phyloP scores from a whole-genome alignment of 2,888 invertebrate genomes.

The Caradrina kadenii region DNA sequence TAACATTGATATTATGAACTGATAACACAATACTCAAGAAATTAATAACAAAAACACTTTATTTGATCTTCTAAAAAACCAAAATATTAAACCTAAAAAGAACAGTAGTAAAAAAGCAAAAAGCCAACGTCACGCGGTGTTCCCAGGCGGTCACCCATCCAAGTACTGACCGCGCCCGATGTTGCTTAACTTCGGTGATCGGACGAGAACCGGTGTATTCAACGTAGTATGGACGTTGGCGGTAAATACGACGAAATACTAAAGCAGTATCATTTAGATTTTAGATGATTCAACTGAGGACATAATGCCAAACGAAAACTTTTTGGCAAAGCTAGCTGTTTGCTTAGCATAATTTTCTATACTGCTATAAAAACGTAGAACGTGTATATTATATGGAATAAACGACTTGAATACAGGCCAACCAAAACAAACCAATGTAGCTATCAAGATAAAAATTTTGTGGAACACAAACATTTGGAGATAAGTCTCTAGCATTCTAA shows the following conservation, averaged over 20 bases:
- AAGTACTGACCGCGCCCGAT: constrained; percentile 85
- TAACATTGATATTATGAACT: neutral
- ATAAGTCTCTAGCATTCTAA: too few species aligned
- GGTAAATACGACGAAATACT: neutral
- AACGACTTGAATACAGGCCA: too few species aligned
- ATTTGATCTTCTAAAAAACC: too few species aligned
- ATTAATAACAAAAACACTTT: too few species aligned
- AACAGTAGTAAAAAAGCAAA: neutral
- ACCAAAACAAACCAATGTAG: too few species aligned
- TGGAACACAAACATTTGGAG: too few species aligned
- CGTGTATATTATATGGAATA: too few species aligned
- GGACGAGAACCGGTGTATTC: constrained; percentile 33
- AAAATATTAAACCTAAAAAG: too few species aligned
- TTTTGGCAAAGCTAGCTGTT: neutral
- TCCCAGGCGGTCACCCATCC: constrained; percentile 87
- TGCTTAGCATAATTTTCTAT: neutral
- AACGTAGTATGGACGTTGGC: constrained; percentile 42
- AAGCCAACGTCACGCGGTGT: constrained; percentile 64
- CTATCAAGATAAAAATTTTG: too few species aligned
- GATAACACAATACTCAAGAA: neutral
- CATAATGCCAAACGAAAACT: neutral
- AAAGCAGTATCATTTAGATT: neutral
- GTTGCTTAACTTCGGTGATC: constrained; percentile 87
- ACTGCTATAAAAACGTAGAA: too few species aligned
- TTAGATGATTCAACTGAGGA: neutral